Evolutionary conservation across 1,140 invertebrate species (phyloP), one percentile per base, ranked within the genome.

Genomic region (Musca domestica): DNA sequence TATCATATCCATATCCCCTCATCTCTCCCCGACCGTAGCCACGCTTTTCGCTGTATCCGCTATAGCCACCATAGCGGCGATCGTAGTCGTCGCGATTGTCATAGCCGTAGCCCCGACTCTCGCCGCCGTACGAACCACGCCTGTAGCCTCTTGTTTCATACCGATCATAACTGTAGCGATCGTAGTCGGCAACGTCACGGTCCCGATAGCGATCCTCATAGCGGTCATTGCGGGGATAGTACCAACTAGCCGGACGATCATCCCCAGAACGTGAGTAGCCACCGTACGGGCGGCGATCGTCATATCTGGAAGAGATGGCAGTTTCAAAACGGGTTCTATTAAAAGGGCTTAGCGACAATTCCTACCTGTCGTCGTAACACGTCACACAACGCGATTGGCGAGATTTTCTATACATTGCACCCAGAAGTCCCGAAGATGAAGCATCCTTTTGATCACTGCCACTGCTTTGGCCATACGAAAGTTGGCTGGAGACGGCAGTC

Each of bases 1-100:
- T 82, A 64, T 82, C 81, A 67, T 83, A 83, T 58, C 81, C 81
- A 64, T 83, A 79, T 41, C 82, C 82, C 19, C 80, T 81, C 3
- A 68, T 49, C 67, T 71, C 68, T 51, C 63, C 51, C 27, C 66
- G 47, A 41, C 63, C 72, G 30, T 63, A 64, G 30, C 69, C 41
- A 14, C 34, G 19, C 12, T 23, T 61, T 12, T 22, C 74, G 67
- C 73, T 70, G 3, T 72, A 41, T 9, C 83, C 80, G 3, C 77
- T 78, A 58, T 82, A 79, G 2, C 22, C 17, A 27, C 48, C 47
- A 41, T 79, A 71, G 19, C 14, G 27, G 54, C 54, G 54, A 15
- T 41, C 34, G 34, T 66, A 47, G 34, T 56, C 20, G 15, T 70
- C 65, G 23, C 48, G 71, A 72, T 81, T 82, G 61, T 81, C 80